Conservation (phyloP, 2,888 invertebrate species). For the Tipula vernalis region DNA sequence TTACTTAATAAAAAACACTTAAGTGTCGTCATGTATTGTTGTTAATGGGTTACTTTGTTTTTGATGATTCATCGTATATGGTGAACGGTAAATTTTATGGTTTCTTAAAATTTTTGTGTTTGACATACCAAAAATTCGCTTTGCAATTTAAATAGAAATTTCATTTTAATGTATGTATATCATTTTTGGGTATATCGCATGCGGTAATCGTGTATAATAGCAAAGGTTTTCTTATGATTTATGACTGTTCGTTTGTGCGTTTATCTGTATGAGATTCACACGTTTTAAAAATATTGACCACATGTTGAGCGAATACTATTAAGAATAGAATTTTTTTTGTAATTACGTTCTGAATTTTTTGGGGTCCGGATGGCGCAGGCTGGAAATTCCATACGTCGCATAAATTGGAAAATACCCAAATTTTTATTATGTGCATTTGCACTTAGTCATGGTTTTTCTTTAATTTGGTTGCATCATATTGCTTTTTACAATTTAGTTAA, state of each 20-base stretch:
- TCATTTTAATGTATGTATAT: not conserved
- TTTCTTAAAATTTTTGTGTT: not conserved
- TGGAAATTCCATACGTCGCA: too few relatives aligned
- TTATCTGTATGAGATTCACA: not conserved
- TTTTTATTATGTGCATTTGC: too few relatives aligned
- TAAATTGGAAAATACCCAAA: too few relatives aligned
- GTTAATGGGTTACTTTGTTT: not conserved
- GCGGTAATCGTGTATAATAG: not conserved
- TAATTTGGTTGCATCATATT: too few relatives aligned
- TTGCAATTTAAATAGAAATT: not conserved
- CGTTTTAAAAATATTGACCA: not conserved
- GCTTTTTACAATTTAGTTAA: too few relatives aligned
- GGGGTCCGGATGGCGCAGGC: too few relatives aligned
- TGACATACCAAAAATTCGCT: not conserved
- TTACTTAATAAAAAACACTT: not conserved
- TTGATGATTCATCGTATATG: not conserved
- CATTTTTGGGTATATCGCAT: not conserved
- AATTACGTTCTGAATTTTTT: too few relatives aligned
- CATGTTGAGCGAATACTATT: not conserved
- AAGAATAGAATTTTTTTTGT: not conserved
- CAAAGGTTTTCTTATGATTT: not conserved
- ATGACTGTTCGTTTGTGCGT: not conserved
- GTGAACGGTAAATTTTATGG: not conserved
- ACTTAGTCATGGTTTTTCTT: too few relatives aligned
- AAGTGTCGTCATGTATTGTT: not conserved